A percentile compares a stretch with the other conserved stretches of the same genome.
These are phyloP conservation scores for Psococerastis gibbosa DNA, from an alignment of 2,888 invertebrate species.

Conservation along the genomic window DNA sequence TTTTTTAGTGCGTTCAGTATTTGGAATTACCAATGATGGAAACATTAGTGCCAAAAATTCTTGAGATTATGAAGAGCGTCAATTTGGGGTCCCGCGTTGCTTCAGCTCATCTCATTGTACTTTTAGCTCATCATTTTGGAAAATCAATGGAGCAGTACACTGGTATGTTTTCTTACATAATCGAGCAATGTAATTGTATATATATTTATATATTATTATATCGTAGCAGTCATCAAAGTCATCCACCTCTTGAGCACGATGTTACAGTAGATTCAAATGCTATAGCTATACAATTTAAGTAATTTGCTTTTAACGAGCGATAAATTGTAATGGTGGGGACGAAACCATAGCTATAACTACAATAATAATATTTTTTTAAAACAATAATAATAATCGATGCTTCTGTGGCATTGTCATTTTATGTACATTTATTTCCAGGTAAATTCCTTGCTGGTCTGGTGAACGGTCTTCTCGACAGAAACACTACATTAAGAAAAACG, in stretches of 20 bases:
- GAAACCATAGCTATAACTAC: background rate
- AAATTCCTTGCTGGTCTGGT: constrained; percentile 44
- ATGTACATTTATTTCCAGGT: constrained; percentile 23
- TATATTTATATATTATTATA: no score
- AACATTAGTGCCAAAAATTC: constrained; percentile 56
- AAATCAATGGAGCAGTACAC: constrained; percentile 33
- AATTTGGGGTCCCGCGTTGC: constrained; percentile 72
- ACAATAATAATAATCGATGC: constrained; percentile 3
- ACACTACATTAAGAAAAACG: constrained; percentile 62
- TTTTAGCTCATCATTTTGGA: constrained; percentile 26
- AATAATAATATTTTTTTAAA: background rate
- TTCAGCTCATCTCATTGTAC: constrained; percentile 55
- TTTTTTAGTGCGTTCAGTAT: constrained; percentile 39
- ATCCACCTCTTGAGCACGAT: no score
- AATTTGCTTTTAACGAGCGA: no score
- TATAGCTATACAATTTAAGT: no score
- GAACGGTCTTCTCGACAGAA: constrained; percentile 66
- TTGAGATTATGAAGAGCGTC: constrained; percentile 62
- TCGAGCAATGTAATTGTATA: no score
- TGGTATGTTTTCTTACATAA: no score
- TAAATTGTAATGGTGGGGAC: background rate
- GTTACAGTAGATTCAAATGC: no score
- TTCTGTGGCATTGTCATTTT: constrained; percentile 6
- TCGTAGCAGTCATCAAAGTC: no score
- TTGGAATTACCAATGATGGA: constrained; percentile 58